Base-by-base conservation (phyloP, 2,113 vertebrate species). In the Orthonyx spaldingii region DNA sequence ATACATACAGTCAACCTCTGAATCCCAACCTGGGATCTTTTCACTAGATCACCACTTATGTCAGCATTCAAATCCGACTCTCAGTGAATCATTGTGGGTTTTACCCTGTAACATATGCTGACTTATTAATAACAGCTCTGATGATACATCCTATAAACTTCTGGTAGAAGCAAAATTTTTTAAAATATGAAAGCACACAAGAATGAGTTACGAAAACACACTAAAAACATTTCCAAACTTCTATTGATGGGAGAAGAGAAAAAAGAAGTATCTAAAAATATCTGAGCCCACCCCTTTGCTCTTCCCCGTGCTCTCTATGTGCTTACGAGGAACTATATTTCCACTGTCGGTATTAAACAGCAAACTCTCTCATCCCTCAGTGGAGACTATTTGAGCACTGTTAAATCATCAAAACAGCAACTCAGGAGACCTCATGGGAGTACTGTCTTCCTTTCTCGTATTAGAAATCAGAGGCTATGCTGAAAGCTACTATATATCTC, bases 141-240 rank as follows among this genome's bases (percentile, higher is more conserved):
- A 33, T 75, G 32, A 82, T 49, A 60, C 11, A 47, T 41, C 55
- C 47, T 59, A 41, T n/a, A 70, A 90, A 84, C 14, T 64, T 18
- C 65, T 65, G 21, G 47, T 9, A 71, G 60, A 78, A 89, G 55
- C 11, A 85, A 68, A 81, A 17, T 19, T 11, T 41, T 16, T 1
- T 0, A 7, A 46, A 87, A 70, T 39, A 23, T 16, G 26, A 50
- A 96, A 96, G 71, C 33, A 94, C n/a, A 91, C 6, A 37, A 89
- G 87, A 87, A 59, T 47, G 12, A 88, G 84, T 94, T 95, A 68
- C 52, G 20, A 94, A 94, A 96, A 92, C 30, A 74, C 21, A 39
- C 26, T 79, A 76, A 83, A 95, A 96, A 92, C 13, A 69, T 94
- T 88, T 90, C 77, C 74, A 95, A 84, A 90, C 84, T 96, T 95